phyloP scores from a whole-genome alignment of 2,797 vertebrate genomes.

The Chelon labrosus region DNA sequence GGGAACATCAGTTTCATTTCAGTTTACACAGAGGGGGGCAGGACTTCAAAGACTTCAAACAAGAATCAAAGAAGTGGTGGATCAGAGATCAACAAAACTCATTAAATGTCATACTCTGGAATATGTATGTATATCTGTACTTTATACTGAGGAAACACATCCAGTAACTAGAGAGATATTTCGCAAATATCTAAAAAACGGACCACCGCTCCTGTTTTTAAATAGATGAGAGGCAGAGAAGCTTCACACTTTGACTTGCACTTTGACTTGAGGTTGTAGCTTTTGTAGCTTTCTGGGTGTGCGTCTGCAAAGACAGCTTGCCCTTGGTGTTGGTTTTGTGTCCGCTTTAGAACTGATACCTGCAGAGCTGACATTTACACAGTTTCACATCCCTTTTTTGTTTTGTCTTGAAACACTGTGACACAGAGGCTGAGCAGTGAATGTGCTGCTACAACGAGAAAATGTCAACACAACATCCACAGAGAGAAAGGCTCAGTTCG shows the following conservation, averaged over 20 bases:
- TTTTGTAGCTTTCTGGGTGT: not conserved
- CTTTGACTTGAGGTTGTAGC: not conserved
- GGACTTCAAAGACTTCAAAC: too few relatives aligned
- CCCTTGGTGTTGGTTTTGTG: not conserved
- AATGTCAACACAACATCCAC: not conserved
- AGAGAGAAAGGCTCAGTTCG: not conserved
- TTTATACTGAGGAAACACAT: too few relatives aligned
- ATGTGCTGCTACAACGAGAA: not conserved
- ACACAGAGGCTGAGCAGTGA: not conserved
- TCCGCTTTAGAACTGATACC: not conserved
- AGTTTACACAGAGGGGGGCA: too few relatives aligned
- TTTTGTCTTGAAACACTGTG: not conserved
- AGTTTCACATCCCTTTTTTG: conserved; percentile 11
- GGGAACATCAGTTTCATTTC: too few relatives aligned
- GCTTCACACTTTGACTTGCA: conserved; percentile 15
- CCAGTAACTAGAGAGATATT: too few relatives aligned
- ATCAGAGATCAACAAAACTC: too few relatives aligned
- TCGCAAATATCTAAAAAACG: too few relatives aligned
- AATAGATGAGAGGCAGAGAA: not conserved
- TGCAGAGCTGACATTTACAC: not conserved
- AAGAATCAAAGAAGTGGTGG: too few relatives aligned
- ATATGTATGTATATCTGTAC: too few relatives aligned
- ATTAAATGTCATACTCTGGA: too few relatives aligned
- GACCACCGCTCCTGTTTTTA: not conserved
- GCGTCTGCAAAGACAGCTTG: not conserved